Evolutionary conservation across 2,113 vertebrate species (phyloP).

Genomic region (Trichechus manatus): DNA sequence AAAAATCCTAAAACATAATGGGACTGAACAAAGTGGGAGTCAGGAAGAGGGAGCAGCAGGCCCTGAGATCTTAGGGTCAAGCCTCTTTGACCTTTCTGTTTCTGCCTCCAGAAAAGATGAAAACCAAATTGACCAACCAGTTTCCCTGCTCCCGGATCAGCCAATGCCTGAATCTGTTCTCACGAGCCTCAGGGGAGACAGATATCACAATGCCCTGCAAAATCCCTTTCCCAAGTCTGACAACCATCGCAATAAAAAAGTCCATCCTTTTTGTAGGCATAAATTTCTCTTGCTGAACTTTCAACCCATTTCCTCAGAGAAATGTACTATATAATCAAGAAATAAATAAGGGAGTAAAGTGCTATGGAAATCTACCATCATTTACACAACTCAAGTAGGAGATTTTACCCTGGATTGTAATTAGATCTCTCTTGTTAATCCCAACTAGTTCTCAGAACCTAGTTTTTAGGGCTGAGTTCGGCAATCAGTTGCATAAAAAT

Average conservation of each 20-base stretch:
- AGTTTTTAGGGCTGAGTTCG: neutral
- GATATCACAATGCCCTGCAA: constrained; percentile 28
- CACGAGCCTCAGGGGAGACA: neutral
- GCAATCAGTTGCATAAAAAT: constrained; percentile 63
- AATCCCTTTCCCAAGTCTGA: constrained; percentile 21
- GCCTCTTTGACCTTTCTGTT: neutral
- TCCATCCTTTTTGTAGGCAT: neutral
- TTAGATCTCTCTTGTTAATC: constrained; percentile 62
- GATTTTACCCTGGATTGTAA: constrained; percentile 44
- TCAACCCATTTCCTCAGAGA: constrained; percentile 53
- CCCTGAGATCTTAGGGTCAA: neutral
- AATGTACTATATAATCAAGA: constrained; percentile 41
- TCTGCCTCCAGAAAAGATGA: constrained; percentile 21
- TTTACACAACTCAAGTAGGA: constrained; percentile 53
- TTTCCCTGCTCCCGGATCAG: neutral
- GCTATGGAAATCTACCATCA: constrained; percentile 53
- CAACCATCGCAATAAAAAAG: constrained; percentile 23
- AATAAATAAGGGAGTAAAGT: constrained; percentile 60
- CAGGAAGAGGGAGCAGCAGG: neutral
- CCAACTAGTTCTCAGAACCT: constrained; percentile 32
- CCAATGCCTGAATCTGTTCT: neutral
- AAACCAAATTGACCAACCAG: neutral
- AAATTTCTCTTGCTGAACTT: constrained; percentile 58
- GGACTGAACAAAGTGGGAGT: neutral
- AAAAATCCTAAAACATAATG: neutral